Evolutionary conservation across 2,113 vertebrate genomes (phyloP).

Genomic region (Natator depressus): DNA sequence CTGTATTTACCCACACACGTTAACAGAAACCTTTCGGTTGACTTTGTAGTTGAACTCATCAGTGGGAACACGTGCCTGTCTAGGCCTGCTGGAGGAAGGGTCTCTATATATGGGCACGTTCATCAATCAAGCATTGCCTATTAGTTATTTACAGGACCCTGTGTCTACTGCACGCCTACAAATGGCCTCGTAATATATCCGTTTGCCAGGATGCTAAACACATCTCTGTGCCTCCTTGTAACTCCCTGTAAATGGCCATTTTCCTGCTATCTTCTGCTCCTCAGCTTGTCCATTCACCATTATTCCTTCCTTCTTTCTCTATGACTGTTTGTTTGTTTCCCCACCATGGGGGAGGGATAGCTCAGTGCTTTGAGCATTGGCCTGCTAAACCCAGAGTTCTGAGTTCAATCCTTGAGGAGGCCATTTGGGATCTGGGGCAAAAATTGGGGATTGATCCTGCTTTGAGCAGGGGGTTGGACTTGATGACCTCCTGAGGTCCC

Average conservation of each 20-base stretch:
- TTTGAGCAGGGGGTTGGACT: no score
- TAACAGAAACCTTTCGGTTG: not conserved
- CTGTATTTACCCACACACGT: not conserved
- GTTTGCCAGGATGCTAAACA: not conserved
- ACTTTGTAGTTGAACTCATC: not conserved
- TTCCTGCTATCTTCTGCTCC: not conserved
- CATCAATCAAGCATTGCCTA: not conserved
- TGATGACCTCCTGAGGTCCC: no score
- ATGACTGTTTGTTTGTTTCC: not conserved
- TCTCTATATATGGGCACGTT: not conserved
- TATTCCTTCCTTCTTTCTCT: not conserved
- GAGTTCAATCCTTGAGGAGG: no score
- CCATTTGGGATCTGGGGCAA: no score
- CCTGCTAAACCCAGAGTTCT: no score
- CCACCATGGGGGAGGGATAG: not conserved
- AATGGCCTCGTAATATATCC: not conserved
- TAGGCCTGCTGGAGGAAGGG: not conserved
- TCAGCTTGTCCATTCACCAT: not conserved
- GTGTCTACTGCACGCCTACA: not conserved
- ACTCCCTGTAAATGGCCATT: not conserved
- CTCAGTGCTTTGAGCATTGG: no score
- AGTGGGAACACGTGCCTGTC: not conserved
- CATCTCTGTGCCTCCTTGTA: not conserved
- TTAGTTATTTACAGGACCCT: not conserved
- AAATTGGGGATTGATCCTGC: no score